These are phyloP conservation scores for Sturnus vulgaris DNA, from an alignment of 2,113 vertebrate genomes.

Conservation along the genomic window DNA sequence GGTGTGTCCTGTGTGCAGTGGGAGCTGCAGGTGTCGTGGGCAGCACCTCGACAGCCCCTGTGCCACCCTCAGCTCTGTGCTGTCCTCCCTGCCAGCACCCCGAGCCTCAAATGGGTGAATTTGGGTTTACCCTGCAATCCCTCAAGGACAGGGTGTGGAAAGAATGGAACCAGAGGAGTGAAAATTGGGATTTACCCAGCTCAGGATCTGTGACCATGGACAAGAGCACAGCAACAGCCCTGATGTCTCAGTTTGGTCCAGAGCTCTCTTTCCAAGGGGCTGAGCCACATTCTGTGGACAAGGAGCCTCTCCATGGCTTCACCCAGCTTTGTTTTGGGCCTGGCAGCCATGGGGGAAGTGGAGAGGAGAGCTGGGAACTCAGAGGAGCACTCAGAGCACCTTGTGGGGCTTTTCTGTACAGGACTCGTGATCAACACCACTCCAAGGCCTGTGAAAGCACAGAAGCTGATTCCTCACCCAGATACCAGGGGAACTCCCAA, in stretches of 20 bases:
- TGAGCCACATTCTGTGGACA: background rate
- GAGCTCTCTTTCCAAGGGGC: background rate
- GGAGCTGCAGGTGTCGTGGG: background rate
- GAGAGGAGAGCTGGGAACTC: background rate
- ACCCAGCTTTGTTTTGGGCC: background rate
- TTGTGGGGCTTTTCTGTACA: background rate
- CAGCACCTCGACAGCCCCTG: background rate
- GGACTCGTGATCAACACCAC: background rate
- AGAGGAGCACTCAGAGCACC: background rate
- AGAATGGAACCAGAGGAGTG: accelerated
- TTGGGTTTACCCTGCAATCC: background rate
- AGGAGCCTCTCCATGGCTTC: background rate
- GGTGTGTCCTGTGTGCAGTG: background rate
- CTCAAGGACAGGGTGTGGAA: background rate
- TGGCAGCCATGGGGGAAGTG: accelerated
- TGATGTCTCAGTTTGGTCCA: no score
- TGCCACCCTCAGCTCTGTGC: background rate
- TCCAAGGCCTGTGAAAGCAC: background rate
- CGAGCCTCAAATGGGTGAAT: background rate
- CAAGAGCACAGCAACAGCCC: accelerated
- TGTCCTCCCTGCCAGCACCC: background rate
- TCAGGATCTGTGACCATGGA: background rate
- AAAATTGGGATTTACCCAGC: background rate
- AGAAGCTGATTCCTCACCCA: background rate
- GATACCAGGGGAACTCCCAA: background rate